A percentile compares a stretch with the other conserved stretches of the same genome.
Conservation (phyloP, 2,113 vertebrate species). For the Marmota flaviventris region DNA sequence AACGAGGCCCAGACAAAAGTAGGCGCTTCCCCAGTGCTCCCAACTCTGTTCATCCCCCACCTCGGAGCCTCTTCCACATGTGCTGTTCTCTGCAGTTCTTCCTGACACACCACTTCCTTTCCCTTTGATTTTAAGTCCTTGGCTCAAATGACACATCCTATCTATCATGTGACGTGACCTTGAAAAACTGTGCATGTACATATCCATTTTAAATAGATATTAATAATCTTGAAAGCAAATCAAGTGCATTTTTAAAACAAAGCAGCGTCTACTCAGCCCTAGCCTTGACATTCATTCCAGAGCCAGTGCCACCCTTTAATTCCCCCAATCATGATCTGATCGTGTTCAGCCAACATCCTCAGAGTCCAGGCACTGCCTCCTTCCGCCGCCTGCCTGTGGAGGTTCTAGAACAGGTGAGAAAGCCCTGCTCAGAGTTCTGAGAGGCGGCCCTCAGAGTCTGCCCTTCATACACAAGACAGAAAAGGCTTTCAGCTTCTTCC, state of each 20-base stretch:
- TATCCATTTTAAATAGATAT: constrained; percentile 24
- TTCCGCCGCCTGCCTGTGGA: constrained; percentile 55
- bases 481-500: constrained; percentile 84
- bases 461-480: constrained; percentile 78
- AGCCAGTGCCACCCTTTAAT: constrained; percentile 71
- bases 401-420: constrained; percentile 78
- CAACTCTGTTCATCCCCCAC: background rate
- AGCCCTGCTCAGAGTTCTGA: constrained; percentile 53
- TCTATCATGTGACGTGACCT: background rate
- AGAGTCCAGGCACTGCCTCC: background rate
- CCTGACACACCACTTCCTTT: background rate
- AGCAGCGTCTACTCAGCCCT: constrained; percentile 25
- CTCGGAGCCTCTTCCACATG: background rate
- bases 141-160: background rate
- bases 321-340: constrained; percentile 65
- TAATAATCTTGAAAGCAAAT: constrained; percentile 59
- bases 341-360: constrained; percentile 50
- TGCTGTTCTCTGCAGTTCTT: background rate
- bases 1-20: background rate
- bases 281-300: constrained; percentile 3
- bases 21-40: background rate
- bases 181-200: constrained; percentile 23
- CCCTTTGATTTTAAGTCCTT: constrained; percentile 23
- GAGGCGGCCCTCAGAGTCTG: constrained; percentile 77
- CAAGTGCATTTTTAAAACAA: constrained; percentile 54